Evolutionary conservation across 2,888 invertebrate species (phyloP), one percentile per base, ranked within the genome.

Genomic region (Campopleginae sp.): DNA sequence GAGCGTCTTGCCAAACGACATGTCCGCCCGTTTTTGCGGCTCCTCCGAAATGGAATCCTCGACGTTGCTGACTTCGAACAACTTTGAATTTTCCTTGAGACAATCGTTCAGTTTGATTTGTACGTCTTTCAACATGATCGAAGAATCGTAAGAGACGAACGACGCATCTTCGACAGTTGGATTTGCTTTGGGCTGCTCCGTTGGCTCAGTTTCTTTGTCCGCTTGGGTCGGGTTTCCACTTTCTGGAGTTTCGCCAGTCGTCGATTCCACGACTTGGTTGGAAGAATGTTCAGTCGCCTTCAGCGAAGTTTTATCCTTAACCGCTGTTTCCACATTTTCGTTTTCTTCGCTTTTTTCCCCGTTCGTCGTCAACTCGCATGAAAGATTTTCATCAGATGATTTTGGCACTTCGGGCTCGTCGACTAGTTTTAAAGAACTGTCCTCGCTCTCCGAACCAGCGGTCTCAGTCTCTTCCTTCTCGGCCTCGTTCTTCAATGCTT

Each of bases 1-100:
- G 46, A 93, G 78, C 1, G 93, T 92, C 61, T 90, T 90, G 0
- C 93, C 93, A 42, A 93, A 93, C 2, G 93, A 93, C 66, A 88
- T 38, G 72, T 93, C 91, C 54, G 65, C 23, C 33, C 77, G 82
- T 74, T 66, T 77, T 10, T 8, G 38, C 14, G 38, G 42, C 42
- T 74, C 74, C 1, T 14, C 44, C 14, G 44, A 17, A 8, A 23
- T 27, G 4, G 51, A 7, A 5, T 86, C 72, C 6, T 68, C 79
- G 48, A 38, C 74, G 42, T 77, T 86, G 31, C 87, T 88, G n/a
- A 76, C 76, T 6, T 91, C 90, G 74, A 82, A 81, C 0, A 88
- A 63, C 33, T 91, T 91, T 0, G 89, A 88, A 82, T 89, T 90
- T 1, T 93, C 93, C 72, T 92, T 92, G 42, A 92, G 86, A 51